Evolutionary conservation across 2,113 vertebrate species (phyloP), one percentile per base, ranked within the genome.

Genomic region (Eclectus roratus): DNA sequence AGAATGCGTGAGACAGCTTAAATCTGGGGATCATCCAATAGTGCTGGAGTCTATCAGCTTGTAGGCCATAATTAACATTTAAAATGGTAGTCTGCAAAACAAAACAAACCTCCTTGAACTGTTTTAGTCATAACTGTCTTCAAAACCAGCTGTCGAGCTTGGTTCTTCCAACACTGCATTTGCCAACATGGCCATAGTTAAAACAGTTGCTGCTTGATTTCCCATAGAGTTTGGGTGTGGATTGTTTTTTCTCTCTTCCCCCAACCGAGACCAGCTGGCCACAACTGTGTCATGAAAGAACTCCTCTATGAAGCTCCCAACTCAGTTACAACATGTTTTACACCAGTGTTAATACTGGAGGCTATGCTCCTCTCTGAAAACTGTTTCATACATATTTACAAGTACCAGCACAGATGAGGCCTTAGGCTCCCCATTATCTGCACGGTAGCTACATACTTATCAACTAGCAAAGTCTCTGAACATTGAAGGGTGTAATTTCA

Each of bases 241-340:
- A 63, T 61, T 53, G 46, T n/a, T 49, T 77, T 55, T 50, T 47
- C 69, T 71, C 4, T 49, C 31, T n/a, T 8, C 4, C 6, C 14
- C 10, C 1, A 4, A 6, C 31, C 0, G 1, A 60, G 31, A 70
- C 25, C 17, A 39, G 24, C 29, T 72, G 77, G 65, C 44, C 47
- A 64, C 41, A 80, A 74, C 43, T 7, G 5, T 28, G 19, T 14
- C 43, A 68, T 35, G 28, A 33, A 84, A 80, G 35, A 85, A 53
- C 11, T 29, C 60, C 73, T 55, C 80, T 14, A 11, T 7, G 44
- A 93, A 95, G 52, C 28, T 82, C 47, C 47, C 20, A 68, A 52
- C 83, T 93, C 2, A 2, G 77, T 92, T 69, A 33, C 39, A 93
- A 53, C 93, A 70, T 13, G 65, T 95, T 95, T 72, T 95, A 61